Base-by-base conservation (phyloP, 1,140 invertebrate species). In the Pogonus chalceus region DNA sequence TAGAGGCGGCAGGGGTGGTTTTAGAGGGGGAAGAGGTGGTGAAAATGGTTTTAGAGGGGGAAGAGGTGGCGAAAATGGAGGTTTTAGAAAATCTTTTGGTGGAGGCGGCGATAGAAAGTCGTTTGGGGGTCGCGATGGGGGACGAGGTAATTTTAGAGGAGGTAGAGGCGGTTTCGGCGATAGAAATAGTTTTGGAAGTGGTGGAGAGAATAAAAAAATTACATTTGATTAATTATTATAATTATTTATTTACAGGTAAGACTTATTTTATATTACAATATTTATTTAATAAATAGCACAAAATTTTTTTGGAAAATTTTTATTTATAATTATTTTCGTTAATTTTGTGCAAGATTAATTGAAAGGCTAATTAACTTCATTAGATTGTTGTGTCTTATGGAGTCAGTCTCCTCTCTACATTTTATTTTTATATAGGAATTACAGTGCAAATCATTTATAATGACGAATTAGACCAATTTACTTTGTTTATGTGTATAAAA, bases 191-290 rank as follows among this genome's bases (percentile, higher is more conserved):
- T 80, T 80, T 61, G 79, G 74, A 23, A 68, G 67, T 37, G 72
- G 74, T 16, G 37, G 37, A 4, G 37, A 52, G 79, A 84, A 92
- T 66, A 92, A 91, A 73, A 91, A 90, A 75, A 90, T 90, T 57
- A 83, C 78, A 48, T 92, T 91, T 70, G 87, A 90, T 61, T 81
- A 88, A 68, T 81, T 72, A 54, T 31, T 49, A 23, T 54, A 21
- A 24, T 50, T 48, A 20, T 24, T 55, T 20, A 58, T 50, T 4
- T 12, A 50, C 24, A 23, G n/a, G 20, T 23, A n/a, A 23, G n/a
- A 43, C 18, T 7, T 22, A n/a, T n/a, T n/a, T n/a, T n/a, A n/a
- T n/a, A n/a, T n/a, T n/a, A n/a, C n/a, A n/a, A n/a, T n/a, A n/a
- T n/a, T n/a, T n/a, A n/a, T n/a, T n/a, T n/a, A n/a, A n/a, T n/a